Evolutionary conservation across 2,888 invertebrate genomes (phyloP).

Genomic region (Geotrupes spiniger): DNA sequence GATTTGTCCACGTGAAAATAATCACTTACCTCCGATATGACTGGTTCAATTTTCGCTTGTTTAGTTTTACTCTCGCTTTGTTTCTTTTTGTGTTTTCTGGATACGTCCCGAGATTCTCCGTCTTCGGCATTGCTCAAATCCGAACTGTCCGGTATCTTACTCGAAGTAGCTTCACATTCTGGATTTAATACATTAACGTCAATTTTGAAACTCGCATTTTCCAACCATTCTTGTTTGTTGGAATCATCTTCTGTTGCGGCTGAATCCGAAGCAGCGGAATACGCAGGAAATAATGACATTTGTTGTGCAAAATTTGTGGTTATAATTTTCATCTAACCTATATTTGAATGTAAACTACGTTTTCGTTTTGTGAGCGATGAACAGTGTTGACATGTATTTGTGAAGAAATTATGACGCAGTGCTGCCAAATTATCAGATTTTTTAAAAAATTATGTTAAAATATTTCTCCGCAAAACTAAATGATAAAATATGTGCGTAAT

Average conservation of each 20-base stretch:
- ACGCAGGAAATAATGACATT: conserved; percentile 54
- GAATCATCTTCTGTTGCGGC: conserved; percentile 18
- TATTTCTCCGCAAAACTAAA: no score
- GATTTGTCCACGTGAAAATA: conserved; percentile 61
- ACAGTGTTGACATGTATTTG: no score
- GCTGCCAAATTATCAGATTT: no score
- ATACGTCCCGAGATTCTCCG: no score
- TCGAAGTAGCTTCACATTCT: not conserved
- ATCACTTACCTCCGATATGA: conserved; percentile 35
- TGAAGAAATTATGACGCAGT: no score
- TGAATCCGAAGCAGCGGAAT: conserved; percentile 38
- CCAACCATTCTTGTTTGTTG: conserved; percentile 36
- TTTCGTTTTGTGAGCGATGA: no score
- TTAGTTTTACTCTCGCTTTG: conserved; percentile 11
- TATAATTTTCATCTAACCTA: no score
- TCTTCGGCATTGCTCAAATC: conserved; percentile 15
- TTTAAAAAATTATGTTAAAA: no score
- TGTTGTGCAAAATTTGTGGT: no score
- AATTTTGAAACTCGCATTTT: conserved; percentile 50
- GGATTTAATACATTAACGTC: conserved; percentile 24
- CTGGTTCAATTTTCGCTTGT: conserved; percentile 14
- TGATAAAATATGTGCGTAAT: no score
- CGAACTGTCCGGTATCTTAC: not conserved
- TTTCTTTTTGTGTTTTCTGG: conserved; percentile 38
- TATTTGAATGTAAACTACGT: no score